phyloP scores from a whole-genome alignment of 2,888 invertebrate species.

The Leptinotarsa peninsularis region DNA sequence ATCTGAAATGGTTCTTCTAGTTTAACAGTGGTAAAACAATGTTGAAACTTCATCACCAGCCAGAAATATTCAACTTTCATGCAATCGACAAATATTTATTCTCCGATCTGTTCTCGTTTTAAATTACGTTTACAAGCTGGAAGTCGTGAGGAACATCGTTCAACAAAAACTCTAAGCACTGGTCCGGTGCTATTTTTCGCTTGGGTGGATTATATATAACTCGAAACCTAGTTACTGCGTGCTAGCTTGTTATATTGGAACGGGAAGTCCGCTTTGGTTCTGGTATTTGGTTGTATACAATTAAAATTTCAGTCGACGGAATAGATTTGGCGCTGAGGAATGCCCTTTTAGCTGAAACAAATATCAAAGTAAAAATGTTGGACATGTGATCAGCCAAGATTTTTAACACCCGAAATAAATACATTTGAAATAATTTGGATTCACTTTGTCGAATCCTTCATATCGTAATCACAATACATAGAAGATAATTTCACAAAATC shows the following conservation, averaged over 20 bases:
- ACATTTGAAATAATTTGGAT: too few relatives aligned
- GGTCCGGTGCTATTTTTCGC: constrained; percentile 21
- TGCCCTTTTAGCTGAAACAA: too few relatives aligned
- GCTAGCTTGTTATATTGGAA: background rate
- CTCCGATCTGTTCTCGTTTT: constrained; percentile 8
- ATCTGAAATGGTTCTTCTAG: too few relatives aligned
- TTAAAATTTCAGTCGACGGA: too few relatives aligned
- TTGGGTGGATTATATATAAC: constrained; percentile 18
- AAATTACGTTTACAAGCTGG: constrained; percentile 1
- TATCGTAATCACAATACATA: too few relatives aligned
- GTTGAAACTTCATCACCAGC: background rate
- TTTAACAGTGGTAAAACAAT: too few relatives aligned
- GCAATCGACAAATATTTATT: constrained; percentile 23
- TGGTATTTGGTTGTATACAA: background rate
- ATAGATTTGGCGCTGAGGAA: too few relatives aligned
- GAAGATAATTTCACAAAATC: too few relatives aligned
- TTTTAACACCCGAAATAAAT: too few relatives aligned
- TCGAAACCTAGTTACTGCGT: constrained; percentile 11
- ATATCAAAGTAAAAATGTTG: too few relatives aligned
- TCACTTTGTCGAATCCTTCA: too few relatives aligned
- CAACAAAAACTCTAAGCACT: constrained; percentile 13
- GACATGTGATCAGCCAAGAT: too few relatives aligned
- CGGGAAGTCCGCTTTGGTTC: background rate
- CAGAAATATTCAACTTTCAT: background rate
- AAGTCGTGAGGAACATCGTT: constrained; percentile 18